These are phyloP conservation scores for Prionace glauca DNA, from an alignment of 2,797 vertebrate genomes.

Conservation along the genomic window DNA sequence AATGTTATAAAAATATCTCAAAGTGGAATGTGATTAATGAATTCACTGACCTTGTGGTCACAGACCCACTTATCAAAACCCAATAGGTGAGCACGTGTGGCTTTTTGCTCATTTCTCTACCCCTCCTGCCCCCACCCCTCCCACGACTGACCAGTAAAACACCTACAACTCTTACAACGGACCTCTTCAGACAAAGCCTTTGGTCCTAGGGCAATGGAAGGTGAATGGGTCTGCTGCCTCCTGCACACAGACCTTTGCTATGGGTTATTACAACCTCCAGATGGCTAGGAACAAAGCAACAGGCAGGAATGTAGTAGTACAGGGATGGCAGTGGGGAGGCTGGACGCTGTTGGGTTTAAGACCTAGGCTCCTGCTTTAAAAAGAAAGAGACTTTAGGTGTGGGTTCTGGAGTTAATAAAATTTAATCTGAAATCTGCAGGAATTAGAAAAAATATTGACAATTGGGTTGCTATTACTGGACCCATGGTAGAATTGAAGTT, in stretches of 20 bases:
- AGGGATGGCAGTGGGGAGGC: neutral
- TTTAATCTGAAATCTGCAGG: neutral
- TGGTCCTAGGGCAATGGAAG: too few relatives aligned
- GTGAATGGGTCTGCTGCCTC: neutral
- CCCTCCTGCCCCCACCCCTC: neutral
- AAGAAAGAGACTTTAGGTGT: neutral
- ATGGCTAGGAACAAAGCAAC: neutral
- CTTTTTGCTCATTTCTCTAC: neutral
- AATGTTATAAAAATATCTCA: too few relatives aligned
- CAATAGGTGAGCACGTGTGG: neutral
- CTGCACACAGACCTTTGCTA: neutral
- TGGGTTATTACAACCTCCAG: neutral
- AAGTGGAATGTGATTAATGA: neutral
- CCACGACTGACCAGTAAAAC: too few relatives aligned
- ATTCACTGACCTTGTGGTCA: neutral
- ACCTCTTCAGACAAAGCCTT: neutral
- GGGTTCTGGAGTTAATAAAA: neutral
- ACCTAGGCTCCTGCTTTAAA: too few relatives aligned
- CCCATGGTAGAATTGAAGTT: neutral
- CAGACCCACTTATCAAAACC: neutral
- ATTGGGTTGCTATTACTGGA: neutral
- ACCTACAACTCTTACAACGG: too few relatives aligned
- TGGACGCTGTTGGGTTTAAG: neutral
- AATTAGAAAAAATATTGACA: neutral
- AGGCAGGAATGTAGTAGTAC: neutral